These are phyloP conservation scores for Turnix velox DNA, from an alignment of 2,113 vertebrate species.

Conservation along the genomic window DNA sequence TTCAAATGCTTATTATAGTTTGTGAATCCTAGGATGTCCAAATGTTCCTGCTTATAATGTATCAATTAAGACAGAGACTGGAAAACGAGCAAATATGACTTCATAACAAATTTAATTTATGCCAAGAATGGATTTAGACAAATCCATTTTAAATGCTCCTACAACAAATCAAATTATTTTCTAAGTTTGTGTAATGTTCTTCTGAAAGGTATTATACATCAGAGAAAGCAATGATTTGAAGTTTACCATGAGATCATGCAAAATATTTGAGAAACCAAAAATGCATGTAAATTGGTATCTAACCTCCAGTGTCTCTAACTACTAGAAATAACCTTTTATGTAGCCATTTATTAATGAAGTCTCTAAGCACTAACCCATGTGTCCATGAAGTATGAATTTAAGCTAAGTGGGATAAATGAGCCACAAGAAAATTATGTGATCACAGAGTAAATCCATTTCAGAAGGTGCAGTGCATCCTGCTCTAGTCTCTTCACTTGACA, in stretches of 20 bases:
- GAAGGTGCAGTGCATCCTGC: neutral
- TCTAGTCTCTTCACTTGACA: neutral
- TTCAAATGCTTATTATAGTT: neutral
- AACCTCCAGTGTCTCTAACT: neutral
- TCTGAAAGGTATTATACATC: neutral
- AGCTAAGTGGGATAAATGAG: neutral
- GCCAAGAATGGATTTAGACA: neutral
- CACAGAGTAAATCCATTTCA: neutral
- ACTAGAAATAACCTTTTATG: neutral
- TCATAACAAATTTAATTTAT: neutral
- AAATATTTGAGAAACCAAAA: neutral
- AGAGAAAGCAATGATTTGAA: neutral
- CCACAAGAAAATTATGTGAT: neutral
- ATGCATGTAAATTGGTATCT: accelerated
- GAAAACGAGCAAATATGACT: neutral
- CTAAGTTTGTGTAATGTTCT: neutral
- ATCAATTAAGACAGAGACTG: neutral
- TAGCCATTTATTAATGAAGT: neutral
- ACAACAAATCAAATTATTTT: neutral
- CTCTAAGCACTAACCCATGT: neutral
- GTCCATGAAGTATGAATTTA: neutral
- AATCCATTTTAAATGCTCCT: neutral
- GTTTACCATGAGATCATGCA: neutral
- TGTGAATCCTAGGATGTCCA: neutral
- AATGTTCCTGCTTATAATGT: neutral